These are phyloP conservation scores for Pleuronectes platessa DNA, from an alignment of 2,113 vertebrate genomes.

Conservation along the genomic window DNA sequence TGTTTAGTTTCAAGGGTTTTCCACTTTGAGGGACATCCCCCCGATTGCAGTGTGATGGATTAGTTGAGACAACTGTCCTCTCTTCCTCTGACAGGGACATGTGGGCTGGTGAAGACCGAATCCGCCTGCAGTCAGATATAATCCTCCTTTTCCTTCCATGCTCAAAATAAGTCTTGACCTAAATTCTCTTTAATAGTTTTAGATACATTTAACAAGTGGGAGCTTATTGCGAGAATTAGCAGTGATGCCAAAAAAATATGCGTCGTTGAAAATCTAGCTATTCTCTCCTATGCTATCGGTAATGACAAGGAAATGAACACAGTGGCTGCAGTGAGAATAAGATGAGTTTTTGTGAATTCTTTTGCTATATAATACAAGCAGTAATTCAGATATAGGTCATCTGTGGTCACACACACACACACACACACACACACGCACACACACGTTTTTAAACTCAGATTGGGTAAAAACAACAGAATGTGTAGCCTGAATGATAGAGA, in stretches of 20 bases:
- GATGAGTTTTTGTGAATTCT: too few relatives aligned
- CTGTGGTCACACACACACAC: too few relatives aligned
- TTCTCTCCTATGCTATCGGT: too few relatives aligned
- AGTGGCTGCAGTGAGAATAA: too few relatives aligned
- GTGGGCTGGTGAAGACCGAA: conserved; percentile 44
- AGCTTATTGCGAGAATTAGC: conserved; percentile 13
- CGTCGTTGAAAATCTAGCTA: too few relatives aligned
- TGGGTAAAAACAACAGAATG: too few relatives aligned
- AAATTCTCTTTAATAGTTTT: conserved; percentile 48
- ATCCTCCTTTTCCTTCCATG: conserved; percentile 47
- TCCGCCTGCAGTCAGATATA: conserved; percentile 35
- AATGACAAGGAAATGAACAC: too few relatives aligned
- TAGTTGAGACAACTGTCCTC: conserved; percentile 32
- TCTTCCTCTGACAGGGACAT: conserved; percentile 33
- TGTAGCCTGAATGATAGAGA: too few relatives aligned
- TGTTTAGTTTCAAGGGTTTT: neutral
- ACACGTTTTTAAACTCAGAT: too few relatives aligned
- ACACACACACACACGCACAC: too few relatives aligned
- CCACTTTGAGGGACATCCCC: conserved; percentile 8
- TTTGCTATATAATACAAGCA: too few relatives aligned
- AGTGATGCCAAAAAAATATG: neutral
- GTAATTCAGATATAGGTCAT: too few relatives aligned
- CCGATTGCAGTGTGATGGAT: conserved; percentile 44
- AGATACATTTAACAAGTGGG: conserved; percentile 22
- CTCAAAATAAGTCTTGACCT: conserved; percentile 52